Conservation (phyloP, 1,140 invertebrate genomes). For the Acromyrmex heyeri region DNA sequence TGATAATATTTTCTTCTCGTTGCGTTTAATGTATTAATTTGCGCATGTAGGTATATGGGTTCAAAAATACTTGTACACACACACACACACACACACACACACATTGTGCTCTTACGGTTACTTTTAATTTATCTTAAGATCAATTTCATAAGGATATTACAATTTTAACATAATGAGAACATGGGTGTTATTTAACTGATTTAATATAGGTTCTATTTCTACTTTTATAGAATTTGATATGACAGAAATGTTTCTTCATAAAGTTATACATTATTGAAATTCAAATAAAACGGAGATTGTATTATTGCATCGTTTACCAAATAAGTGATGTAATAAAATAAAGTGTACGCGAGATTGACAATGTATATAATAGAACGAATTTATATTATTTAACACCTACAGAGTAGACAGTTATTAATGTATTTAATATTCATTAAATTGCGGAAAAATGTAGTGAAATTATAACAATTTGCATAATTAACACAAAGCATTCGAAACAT, state of each 20-base stretch:
- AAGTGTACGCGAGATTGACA: not conserved
- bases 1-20: constrained; percentile 3
- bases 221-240: not conserved
- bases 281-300: not conserved
- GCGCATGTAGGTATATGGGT: constrained; percentile 49
- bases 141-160: not conserved
- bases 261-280: not conserved
- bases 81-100: too few relatives aligned
- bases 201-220: not conserved
- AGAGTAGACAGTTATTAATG: not conserved
- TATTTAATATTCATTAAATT: not conserved
- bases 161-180: not conserved
- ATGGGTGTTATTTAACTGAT: not conserved
- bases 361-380: not conserved
- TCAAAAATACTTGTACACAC: constrained; percentile 6
- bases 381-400: not conserved
- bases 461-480: constrained; percentile 23
- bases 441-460: not conserved
- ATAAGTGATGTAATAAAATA: too few relatives aligned
- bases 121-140: not conserved
- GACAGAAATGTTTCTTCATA: not conserved
- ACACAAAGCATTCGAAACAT: not conserved
- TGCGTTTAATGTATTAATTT: constrained; percentile 28
- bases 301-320: not conserved
- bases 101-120: not conserved